These are phyloP conservation scores for Conchocele bisecta DNA, from an alignment of 2,888 invertebrate genomes.

Conservation along the genomic window DNA sequence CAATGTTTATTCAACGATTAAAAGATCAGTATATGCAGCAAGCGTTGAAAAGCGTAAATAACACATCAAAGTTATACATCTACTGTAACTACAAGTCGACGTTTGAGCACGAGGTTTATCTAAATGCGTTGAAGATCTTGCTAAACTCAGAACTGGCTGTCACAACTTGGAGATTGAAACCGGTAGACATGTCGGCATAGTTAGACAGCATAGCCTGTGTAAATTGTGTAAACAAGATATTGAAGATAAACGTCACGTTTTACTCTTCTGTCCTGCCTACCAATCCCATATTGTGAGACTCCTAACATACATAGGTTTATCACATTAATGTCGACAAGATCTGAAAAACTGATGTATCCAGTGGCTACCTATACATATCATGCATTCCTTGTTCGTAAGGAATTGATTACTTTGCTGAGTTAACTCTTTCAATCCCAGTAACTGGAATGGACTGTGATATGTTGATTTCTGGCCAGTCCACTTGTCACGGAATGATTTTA, in stretches of 20 bases:
- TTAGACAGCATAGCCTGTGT: not conserved
- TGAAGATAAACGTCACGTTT: not conserved
- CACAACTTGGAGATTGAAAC: conserved; percentile 23
- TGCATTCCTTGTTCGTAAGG: too few species aligned
- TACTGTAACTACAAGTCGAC: not conserved
- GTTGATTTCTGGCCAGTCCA: too few species aligned
- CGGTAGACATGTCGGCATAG: not conserved
- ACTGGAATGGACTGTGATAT: too few species aligned
- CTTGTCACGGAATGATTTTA: too few species aligned
- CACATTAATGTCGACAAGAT: too few species aligned
- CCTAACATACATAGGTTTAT: too few species aligned
- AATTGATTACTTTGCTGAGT: too few species aligned
- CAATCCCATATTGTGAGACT: too few species aligned
- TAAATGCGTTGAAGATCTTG: not conserved
- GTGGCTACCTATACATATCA: too few species aligned
- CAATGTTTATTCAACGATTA: not conserved
- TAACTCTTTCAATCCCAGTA: too few species aligned
- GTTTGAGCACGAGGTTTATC: not conserved
- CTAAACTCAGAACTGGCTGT: not conserved
- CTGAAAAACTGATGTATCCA: too few species aligned
- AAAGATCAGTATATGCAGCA: not conserved
- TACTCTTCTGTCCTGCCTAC: not conserved
- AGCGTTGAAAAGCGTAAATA: not conserved
- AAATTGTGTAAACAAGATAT: not conserved
- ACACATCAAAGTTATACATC: not conserved